Base-by-base conservation (phyloP, 1,140 invertebrate genomes). In the Hycleus phaleratus region DNA sequence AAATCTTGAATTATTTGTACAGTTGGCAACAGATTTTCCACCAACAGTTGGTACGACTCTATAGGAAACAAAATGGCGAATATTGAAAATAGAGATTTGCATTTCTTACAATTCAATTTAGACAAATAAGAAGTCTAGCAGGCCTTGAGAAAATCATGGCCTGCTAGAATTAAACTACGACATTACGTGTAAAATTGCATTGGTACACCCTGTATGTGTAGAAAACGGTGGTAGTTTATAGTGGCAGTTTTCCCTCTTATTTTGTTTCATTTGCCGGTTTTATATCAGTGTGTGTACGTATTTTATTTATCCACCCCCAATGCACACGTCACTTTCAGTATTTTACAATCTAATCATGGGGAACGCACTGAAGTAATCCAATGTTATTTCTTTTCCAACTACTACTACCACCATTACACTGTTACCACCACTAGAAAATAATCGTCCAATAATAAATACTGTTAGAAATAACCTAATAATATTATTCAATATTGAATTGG, bases 301-400 rank as follows among this genome's bases (percentile, higher is more conserved):
- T 69, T 70, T 72, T 71, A 72, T 72, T 72, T 71, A 71, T 71
- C 71, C 71, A 71, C 71, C 72, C 71, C 69, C 18, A 1, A 1
- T 68, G 68, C 69, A 68, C 66, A 72, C 72, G 72, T 73, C 72
- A 73, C 71, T 72, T 72, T 68, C 71, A 73, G 71, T 73, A 73
- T 73, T 73, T 73, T 73, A 73, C 72, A 73, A 73, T 73, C 72
- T 73, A 73, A 73, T 73, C 72, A 73, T 73, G 70, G 72, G 71
- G 71, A 73, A 73, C 72, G 72, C 72, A 73, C 71, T 73, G 68
- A 63, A 63, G 71, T 73, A 73, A 73, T 73, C 72, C 72, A 58
- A 68, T 63, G 71, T 73, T 73, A 73, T 73, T 73, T 72, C 71
- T 73, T 71, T 66, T 32, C 32, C 32, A 32, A 32, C 32, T 32